Conservation (phyloP, 2,797 vertebrate genomes). For the Darevskia nairensis region DNA sequence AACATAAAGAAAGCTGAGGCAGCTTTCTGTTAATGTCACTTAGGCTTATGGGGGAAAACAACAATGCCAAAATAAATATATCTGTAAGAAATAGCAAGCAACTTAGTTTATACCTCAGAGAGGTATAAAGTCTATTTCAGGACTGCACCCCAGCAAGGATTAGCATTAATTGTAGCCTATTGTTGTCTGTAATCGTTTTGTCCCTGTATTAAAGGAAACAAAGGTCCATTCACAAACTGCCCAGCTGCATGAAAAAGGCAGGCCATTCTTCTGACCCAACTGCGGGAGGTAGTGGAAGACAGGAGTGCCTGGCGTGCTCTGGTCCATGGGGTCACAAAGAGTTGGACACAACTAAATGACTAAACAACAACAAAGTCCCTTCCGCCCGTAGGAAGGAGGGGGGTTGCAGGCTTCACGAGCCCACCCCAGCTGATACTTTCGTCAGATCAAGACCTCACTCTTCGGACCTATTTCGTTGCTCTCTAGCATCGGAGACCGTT, state of each 20-base stretch:
- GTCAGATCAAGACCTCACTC: no score
- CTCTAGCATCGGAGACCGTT: no score
- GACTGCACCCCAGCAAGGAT: not conserved
- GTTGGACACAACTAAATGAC: no score
- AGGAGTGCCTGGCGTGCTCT: no score
- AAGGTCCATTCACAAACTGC: not conserved
- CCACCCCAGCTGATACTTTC: no score
- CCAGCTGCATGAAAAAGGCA: not conserved
- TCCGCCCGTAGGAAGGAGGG: no score
- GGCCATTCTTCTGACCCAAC: not conserved
- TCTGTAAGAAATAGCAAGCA: not conserved
- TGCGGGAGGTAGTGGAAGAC: no score
- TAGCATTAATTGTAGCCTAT: not conserved
- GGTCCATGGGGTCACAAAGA: no score
- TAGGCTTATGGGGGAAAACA: slow-evolving; percentile 4
- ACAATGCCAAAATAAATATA: slow-evolving; percentile 29
- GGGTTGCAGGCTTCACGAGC: no score
- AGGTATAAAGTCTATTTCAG: not conserved
- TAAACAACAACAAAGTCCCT: no score
- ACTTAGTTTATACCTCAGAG: not conserved
- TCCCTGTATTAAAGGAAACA: not conserved
- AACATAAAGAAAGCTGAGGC: not conserved
- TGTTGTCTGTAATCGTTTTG: not conserved
- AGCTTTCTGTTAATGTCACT: not conserved
- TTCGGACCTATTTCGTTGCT: no score